Conservation (phyloP, 2,113 vertebrate genomes). For the Leiothrix lutea region DNA sequence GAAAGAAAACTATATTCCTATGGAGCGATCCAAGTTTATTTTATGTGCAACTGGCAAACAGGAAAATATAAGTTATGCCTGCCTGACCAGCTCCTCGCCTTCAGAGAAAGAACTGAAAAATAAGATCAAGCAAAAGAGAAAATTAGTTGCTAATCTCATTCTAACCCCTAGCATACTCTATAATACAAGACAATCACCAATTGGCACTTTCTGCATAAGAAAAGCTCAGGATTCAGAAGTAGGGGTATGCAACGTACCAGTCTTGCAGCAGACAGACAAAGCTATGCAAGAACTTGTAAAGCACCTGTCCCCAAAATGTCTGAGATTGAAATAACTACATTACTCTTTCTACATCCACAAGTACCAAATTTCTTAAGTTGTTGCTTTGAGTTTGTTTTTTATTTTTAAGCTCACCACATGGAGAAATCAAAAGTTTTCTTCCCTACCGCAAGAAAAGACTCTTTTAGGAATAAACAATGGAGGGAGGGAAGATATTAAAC, state of each 20-base stretch:
- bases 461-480: slow-evolving; percentile 52
- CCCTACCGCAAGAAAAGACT: slow-evolving; percentile 16
- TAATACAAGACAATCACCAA: not conserved
- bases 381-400: not conserved
- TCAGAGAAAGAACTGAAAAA: slow-evolving; percentile 27
- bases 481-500: slow-evolving; percentile 73
- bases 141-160: slow-evolving; percentile 33
- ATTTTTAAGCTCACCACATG: not conserved
- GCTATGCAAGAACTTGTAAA: not conserved
- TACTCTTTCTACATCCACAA: not conserved
- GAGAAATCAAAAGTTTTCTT: slow-evolving; percentile 49
- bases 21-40: not conserved
- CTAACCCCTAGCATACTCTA: slow-evolving; percentile 16
- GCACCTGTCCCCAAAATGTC: slow-evolving; percentile 33
- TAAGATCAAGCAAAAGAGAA: not conserved
- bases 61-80: not conserved
- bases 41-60: not conserved
- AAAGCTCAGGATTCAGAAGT: not conserved
- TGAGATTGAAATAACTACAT: slow-evolving; percentile 6
- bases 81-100: not conserved
- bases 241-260: not conserved
- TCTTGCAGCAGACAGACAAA: slow-evolving; percentile 18
- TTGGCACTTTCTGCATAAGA: slow-evolving; percentile 7
- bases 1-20: not conserved
- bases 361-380: slow-evolving; percentile 20